Base-by-base conservation (phyloP, 2,113 vertebrate species). In the Seriola rivoliana region DNA sequence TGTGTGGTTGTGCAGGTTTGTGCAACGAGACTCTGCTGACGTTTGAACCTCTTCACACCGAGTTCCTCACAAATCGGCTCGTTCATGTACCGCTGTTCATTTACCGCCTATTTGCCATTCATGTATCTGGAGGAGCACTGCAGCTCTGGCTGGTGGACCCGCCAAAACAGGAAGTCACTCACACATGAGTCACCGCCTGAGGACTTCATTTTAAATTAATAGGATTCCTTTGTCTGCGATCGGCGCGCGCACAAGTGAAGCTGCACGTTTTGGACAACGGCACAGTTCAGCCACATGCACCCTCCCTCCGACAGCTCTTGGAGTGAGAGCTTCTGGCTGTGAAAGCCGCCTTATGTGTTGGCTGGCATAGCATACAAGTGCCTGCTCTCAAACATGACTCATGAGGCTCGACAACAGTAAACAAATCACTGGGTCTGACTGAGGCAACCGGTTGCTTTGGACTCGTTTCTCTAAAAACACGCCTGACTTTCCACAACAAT, bases 371-470 rank as follows among this genome's bases (percentile, higher is more conserved):
- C 85, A 23, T 21, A 70, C 66, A 34, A 85, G 80, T 75, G 88
- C 52, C 67, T 23, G 83, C 79, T 85, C 81, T 90, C 71, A 29
- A 79, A 77, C 70, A 65, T 77, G 55, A 87, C 78, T 88, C 86
- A 74, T 16, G 57, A 79, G 75, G 54, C 36, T 78, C 68, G 9
- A 38, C 68, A 42, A 71, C 74, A 67, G 68, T 67, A 85, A 90
- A 82, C 75, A 87, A 75, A 76, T 67, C 71, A 8, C 62, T 29
- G 62, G 58, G 76, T 63, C 73, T 23, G 66, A 79, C 60, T 6
- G 59, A 87, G 80, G 69, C 63, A 46, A 72, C 48, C 63, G 29
- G 57, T 57, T 59, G 70, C 74, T 57, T 32, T 46, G 63, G 73
- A 71, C 1, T 7, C 21, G n/a, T 58, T 63, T 55, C 52, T 64